Evolutionary conservation across 2,888 invertebrate genomes (phyloP).

Genomic region (Aphidius colemani): DNA sequence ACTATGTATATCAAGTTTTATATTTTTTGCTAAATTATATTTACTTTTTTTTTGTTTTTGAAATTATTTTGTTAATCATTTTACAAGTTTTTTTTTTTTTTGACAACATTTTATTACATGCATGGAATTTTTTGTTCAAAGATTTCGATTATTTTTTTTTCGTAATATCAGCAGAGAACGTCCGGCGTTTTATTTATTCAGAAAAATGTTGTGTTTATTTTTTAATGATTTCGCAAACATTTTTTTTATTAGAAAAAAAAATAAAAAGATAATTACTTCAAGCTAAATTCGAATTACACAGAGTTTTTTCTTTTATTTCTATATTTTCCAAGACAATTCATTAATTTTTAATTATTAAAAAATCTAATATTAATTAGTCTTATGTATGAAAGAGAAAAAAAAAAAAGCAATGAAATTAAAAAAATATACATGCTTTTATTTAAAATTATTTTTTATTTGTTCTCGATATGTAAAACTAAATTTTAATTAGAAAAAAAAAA

Average conservation of each 20-base stretch:
- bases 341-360: not conserved
- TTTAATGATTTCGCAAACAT: constrained; percentile 31
- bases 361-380: not conserved
- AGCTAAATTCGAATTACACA: too few relatives aligned
- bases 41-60: too few relatives aligned
- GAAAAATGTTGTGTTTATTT: constrained; percentile 20
- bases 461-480: constrained; percentile 7
- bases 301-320: too few relatives aligned
- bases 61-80: too few relatives aligned
- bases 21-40: too few relatives aligned
- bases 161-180: constrained; percentile 27
- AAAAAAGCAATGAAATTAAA: too few relatives aligned
- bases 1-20: too few relatives aligned
- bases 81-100: too few relatives aligned
- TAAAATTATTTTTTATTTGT: not conserved
- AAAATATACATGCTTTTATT: not conserved
- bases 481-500: constrained; percentile 6
- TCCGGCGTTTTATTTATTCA: constrained; percentile 37
- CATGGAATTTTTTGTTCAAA: too few relatives aligned
- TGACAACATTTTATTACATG: too few relatives aligned
- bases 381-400: not conserved
- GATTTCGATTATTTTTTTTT: constrained; percentile 16
- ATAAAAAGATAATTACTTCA: constrained; percentile 26
- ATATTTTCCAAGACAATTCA: not conserved
- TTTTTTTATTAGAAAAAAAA: constrained; percentile 32